Percentiles rank a stretch among this genome's conserved stretches.
Conservation (phyloP, 2,113 vertebrate species). For the Elgaria multicarinata region DNA sequence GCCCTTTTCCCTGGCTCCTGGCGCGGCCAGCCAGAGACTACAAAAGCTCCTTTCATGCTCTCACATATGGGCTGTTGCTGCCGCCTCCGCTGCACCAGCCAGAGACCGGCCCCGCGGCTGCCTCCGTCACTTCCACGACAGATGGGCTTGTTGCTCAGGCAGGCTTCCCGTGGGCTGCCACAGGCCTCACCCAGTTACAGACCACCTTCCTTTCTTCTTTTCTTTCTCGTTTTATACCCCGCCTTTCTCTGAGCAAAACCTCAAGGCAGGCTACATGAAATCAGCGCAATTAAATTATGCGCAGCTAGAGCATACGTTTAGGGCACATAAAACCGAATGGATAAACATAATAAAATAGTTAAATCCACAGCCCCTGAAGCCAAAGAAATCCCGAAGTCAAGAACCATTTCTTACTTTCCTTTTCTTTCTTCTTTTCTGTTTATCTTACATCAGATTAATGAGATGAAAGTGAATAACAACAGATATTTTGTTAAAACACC, state of each 20-base stretch:
- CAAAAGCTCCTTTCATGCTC: slow-evolving; percentile 39
- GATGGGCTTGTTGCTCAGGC: background rate
- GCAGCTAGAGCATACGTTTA: background rate
- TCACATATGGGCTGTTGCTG: slow-evolving; percentile 1
- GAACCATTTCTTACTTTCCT: background rate
- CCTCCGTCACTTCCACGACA: slow-evolving; percentile 14
- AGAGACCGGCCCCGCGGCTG: background rate
- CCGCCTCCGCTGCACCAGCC: background rate
- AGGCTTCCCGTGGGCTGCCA: background rate
- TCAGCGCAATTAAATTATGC: background rate
- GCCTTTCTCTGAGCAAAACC: background rate
- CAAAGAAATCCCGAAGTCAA: background rate
- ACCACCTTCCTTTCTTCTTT: background rate
- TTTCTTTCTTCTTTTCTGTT: background rate
- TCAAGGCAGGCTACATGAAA: background rate
- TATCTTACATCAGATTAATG: background rate
- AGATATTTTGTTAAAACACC: background rate
- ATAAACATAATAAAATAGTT: no score
- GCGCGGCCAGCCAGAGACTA: slow-evolving; percentile 9
- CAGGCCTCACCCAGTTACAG: background rate
- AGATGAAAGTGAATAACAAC: background rate
- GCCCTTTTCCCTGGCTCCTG: slow-evolving; percentile 21
- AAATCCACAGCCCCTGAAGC: background rate
- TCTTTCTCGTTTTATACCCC: background rate
- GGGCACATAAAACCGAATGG: background rate